Base-by-base conservation (phyloP, 1,140 invertebrate species). In the Papilio dardanus region DNA sequence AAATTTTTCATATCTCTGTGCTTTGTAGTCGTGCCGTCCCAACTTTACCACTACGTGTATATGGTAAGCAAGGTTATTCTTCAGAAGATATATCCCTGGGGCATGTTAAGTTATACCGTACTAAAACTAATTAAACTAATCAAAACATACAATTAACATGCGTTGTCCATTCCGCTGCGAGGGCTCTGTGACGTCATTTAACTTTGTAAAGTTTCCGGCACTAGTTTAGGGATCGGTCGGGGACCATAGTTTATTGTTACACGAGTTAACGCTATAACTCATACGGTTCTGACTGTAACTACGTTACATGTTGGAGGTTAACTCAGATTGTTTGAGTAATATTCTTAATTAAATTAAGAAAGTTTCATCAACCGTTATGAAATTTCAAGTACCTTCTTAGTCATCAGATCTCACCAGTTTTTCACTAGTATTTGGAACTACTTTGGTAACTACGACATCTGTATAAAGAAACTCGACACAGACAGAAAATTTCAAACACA, bases 201-300 rank as follows among this genome's bases (percentile, higher is more conserved):
- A 83, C 77, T 83, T 80, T 58, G 71, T 74, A 42, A 75, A 76
- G 67, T 76, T 75, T 76, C 16, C 67, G 62, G 68, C 50, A 40
- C n/a, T 74, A 74, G 71, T 78, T 76, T 76, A 80, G 37, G 76
- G 76, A 30, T 42, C 76, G 73, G 68, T 76, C 58, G 77, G 73
- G 81, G 78, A 71, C 74, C 81, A 80, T 86, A 81, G 78, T 75
- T 86, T 81, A 86, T 86, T 84, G 83, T 84, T 80, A 84, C 79
- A 71, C 76, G 74, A 31, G 21, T 16, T 40, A 35, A 35, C 6
- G 65, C 65, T 67, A 67, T 67, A 31, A 33, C n/a, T 35, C 30
- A 31, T 31, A 67, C 16, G 7, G 62, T 66, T 66, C 62, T 24
- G 65, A 67, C 54, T 30, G 65, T 33, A 35, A 67, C 65, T 35